Evolutionary conservation across 2,888 invertebrate genomes (phyloP), one percentile per base, ranked within the genome.

Genomic region (Napeogenes sylphis): DNA sequence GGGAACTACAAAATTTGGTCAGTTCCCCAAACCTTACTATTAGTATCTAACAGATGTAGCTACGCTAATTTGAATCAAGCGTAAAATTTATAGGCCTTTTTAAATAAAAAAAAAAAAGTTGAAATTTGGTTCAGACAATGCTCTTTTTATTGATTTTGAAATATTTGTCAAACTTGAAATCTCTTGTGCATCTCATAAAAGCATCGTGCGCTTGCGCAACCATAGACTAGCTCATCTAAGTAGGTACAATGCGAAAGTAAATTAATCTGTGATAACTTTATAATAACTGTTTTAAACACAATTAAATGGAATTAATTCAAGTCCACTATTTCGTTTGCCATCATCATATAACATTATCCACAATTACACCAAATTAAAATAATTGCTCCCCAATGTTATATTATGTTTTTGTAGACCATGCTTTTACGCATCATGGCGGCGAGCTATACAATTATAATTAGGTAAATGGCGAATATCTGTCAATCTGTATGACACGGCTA

Each of bases 401-500:
- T 8, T 58, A 30, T 64, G 32, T 4, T 10, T 30, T 13, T 32
- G 51, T 71, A 68, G 58, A 68, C 68, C 68, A 35, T 55, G 53
- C 32, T 56, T 73, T 79, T 74, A 75, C 75, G 66, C 74, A 71
- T 72, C 72, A 68, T 51, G 51, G 71, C 71, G 71, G 69, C 65
- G 66, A 65, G 67, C 68, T 73, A 63, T 81, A 73, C 76, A 80
- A 82, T 84, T 81, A 82, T 75, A 75, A 70, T 79, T 76, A 55
- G 73, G 72, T 71, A 69, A 70, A 74, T 74, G 74, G 76, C 51
- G 51, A 51, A 51, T 51, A 51, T 51, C 79, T 80, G 83, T 84
- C 83, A 82, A 77, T 81, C 80, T 72, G 76, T 74, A 69, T 75
- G 81, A 78, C 78, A 76, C 74, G 73, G n/a, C 53, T 69, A 71